Percentiles rank a stretch among this genome's conserved stretches.
These are phyloP conservation scores for Volucella zonaria DNA, from an alignment of 2,888 invertebrate genomes.

Conservation along the genomic window DNA sequence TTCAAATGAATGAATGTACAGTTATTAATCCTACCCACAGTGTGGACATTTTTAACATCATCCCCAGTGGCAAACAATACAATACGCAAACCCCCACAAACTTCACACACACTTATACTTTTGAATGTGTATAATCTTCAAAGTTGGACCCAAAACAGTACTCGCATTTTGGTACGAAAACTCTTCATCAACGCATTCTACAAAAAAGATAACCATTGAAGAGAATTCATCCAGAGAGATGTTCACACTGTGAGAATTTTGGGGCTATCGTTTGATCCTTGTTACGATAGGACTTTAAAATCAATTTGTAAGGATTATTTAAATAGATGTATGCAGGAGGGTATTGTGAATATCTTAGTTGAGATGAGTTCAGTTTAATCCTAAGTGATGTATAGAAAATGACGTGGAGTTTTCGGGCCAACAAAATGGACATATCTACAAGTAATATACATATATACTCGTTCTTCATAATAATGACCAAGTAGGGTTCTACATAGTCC, in stretches of 20 bases:
- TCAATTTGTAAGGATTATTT: constrained; percentile 71
- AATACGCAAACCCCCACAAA: not conserved
- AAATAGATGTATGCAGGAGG: constrained; percentile 42
- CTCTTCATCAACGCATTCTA: constrained; percentile 10
- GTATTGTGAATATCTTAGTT: constrained; percentile 49
- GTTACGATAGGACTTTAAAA: constrained; percentile 65
- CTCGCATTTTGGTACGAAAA: not conserved
- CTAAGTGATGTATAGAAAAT: constrained; percentile 55
- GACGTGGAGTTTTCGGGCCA: constrained; percentile 42
- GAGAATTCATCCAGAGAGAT: constrained; percentile 36
- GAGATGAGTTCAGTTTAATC: constrained; percentile 58
- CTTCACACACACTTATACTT: constrained; percentile 43
- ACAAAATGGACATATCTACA: constrained; percentile 38
- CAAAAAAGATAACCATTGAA: constrained; percentile 7
- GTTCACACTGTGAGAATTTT: constrained; percentile 37
- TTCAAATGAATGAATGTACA: constrained; percentile 42
- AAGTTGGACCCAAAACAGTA: constrained; percentile 29
- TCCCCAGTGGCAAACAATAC: constrained; percentile 41
- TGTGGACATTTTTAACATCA: constrained; percentile 20
- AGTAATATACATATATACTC: too few species aligned
- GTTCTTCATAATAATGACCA: constrained; percentile 6
- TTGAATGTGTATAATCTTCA: constrained; percentile 31
- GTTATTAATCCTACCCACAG: constrained; percentile 55
- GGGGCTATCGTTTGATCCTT: constrained; percentile 58
- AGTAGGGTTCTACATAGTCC: constrained; percentile 3